phyloP scores from a whole-genome alignment of 64 coral and sea anemone genomes.

The Stylophora pistillata region DNA sequence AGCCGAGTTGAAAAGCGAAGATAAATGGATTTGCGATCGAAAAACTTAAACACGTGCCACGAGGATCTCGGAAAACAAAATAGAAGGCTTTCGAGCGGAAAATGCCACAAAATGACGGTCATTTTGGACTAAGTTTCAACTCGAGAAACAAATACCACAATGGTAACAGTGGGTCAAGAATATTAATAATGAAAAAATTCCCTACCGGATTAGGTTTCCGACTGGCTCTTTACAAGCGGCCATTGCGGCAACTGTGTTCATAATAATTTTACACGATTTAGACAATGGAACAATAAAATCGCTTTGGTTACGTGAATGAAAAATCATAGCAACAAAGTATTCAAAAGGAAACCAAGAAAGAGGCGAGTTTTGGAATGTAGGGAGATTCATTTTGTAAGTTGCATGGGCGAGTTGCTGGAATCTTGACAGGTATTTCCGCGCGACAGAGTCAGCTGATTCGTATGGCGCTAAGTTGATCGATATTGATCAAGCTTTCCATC shows the following conservation, averaged over 20 bases:
- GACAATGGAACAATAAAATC: neutral
- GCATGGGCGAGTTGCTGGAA: neutral
- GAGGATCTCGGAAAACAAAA: neutral
- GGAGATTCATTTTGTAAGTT: too few species aligned
- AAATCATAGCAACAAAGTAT: neutral
- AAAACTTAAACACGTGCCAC: constrained; percentile 30
- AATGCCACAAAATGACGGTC: neutral
- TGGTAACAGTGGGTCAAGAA: neutral
- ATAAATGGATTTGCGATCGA: constrained; percentile 28
- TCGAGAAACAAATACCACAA: neutral
- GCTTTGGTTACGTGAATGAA: neutral
- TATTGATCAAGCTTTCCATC: neutral
- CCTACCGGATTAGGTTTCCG: neutral
- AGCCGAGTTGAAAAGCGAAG: neutral
- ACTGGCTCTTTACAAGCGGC: neutral
- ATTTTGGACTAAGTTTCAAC: neutral
- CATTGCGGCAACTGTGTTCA: constrained; percentile 27
- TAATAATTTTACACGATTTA: neutral
- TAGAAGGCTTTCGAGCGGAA: neutral
- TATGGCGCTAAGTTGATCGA: neutral
- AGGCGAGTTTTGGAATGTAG: neutral
- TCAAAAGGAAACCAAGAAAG: too few species aligned
- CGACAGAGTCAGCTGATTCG: neutral
- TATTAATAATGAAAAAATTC: neutral
- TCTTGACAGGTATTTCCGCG: constrained; percentile 13